Percentiles rank a stretch among this genome's conserved stretches.
Evolutionary conservation across 2,797 vertebrate genomes (phyloP).

Genomic region (Phrynocephalus forsythii): DNA sequence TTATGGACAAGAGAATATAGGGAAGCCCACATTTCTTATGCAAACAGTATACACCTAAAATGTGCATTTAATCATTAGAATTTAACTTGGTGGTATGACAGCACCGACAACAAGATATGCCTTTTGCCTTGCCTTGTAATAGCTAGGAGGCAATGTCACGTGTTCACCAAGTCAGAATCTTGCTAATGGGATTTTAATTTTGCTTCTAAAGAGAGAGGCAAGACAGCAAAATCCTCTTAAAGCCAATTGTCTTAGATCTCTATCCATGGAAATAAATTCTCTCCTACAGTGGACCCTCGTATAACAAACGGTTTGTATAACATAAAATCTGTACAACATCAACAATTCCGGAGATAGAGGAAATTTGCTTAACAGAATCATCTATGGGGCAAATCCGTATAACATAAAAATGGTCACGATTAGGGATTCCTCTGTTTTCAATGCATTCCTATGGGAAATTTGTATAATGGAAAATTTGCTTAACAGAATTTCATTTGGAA

Average conservation of each 20-base stretch:
- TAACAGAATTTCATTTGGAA: too few relatives aligned
- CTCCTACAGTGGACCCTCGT: too few relatives aligned
- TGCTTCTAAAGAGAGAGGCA: background rate
- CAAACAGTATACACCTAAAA: background rate
- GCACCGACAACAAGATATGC: background rate
- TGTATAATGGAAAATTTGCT: too few relatives aligned
- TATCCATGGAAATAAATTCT: background rate
- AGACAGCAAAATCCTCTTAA: background rate
- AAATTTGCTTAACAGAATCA: too few relatives aligned
- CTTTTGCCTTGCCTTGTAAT: background rate
- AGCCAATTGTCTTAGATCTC: background rate
- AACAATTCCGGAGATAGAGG: too few relatives aligned
- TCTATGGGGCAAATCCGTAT: too few relatives aligned
- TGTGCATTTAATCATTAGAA: background rate
- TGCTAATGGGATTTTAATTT: background rate
- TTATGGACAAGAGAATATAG: background rate
- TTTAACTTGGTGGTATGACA: background rate
- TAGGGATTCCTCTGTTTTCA: too few relatives aligned
- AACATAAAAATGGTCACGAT: too few relatives aligned
- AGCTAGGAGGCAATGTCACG: background rate
- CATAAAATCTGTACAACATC: too few relatives aligned
- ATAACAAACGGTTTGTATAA: too few relatives aligned
- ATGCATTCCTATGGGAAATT: too few relatives aligned
- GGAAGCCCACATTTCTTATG: background rate
- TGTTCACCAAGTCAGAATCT: accelerated